phyloP scores from a whole-genome alignment of 1,140 invertebrate species.

The Leptoteleia sp. region DNA sequence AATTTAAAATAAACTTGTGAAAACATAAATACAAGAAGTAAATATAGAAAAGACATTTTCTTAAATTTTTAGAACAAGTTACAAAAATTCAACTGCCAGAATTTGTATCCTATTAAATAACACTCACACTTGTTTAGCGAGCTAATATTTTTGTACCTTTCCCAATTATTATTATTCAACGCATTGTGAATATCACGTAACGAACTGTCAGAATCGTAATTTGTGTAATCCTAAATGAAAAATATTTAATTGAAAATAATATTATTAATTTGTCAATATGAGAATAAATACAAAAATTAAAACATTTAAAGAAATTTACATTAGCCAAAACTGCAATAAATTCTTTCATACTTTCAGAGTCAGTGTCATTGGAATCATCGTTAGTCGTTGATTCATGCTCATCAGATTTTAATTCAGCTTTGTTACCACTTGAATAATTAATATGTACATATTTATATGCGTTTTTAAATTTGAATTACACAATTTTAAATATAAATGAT shows the following conservation, averaged over 20 bases:
- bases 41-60: too few relatives aligned
- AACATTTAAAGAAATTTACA: slow-evolving; percentile 32
- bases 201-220: slow-evolving; percentile 54
- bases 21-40: too few relatives aligned
- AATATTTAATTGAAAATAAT: too few relatives aligned
- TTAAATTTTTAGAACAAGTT: too few relatives aligned
- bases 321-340: slow-evolving; percentile 66
- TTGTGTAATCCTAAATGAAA: slow-evolving; percentile 25
- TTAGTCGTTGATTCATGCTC: slow-evolving; percentile 3
- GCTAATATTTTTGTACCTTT: slow-evolving; percentile 61
- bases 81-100: too few relatives aligned
- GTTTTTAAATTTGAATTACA: too few relatives aligned
- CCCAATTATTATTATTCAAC: slow-evolving; percentile 66
- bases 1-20: too few relatives aligned
- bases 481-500: too few relatives aligned
- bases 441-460: too few relatives aligned
- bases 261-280: too few relatives aligned
- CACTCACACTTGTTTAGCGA: slow-evolving; percentile 27
- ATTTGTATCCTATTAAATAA: too few relatives aligned
- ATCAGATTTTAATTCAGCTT: not conserved
- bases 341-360: slow-evolving; percentile 54
- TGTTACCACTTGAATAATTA: not conserved
- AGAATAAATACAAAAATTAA: too few relatives aligned
- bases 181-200: slow-evolving; percentile 64
- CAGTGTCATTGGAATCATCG: slow-evolving; percentile 8